phyloP scores from a whole-genome alignment of 2,113 vertebrate genomes.

The Cisticola juncidis region DNA sequence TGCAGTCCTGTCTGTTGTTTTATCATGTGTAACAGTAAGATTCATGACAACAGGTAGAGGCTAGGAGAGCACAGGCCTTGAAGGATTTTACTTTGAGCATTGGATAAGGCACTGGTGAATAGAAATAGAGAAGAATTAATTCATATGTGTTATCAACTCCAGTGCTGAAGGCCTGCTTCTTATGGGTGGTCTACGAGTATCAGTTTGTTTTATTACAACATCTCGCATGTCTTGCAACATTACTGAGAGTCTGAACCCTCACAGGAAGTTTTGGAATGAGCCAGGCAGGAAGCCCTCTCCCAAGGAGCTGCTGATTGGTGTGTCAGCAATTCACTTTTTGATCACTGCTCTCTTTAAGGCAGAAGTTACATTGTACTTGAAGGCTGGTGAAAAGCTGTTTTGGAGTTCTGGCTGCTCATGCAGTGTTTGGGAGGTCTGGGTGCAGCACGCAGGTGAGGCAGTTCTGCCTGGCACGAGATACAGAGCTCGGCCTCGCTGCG shows the following conservation, averaged over 20 bases:
- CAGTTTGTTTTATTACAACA: background rate
- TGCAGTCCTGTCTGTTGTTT: background rate
- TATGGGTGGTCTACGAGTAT: background rate
- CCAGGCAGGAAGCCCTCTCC: background rate
- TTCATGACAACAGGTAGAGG: background rate
- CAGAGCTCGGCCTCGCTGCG: background rate
- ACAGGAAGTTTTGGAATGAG: background rate
- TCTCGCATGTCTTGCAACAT: background rate
- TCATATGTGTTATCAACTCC: background rate
- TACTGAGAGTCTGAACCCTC: background rate
- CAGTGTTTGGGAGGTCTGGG: background rate
- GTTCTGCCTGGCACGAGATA: rapidly evolving
- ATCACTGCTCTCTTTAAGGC: background rate
- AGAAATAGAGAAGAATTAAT: background rate
- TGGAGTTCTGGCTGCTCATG: rapidly evolving
- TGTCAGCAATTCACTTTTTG: background rate
- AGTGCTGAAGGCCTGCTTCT: background rate
- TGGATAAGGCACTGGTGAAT: background rate
- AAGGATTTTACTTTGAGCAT: background rate
- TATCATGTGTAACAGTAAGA: background rate
- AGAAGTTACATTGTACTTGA: rapidly evolving
- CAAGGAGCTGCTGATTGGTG: background rate
- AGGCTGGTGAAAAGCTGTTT: background rate
- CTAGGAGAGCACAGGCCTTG: background rate
- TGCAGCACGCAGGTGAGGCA: background rate